A percentile compares a stretch with the other conserved stretches of the same genome.
These are phyloP conservation scores for Amyelois transitella DNA, from an alignment of 1,140 invertebrate genomes.

Conservation along the genomic window DNA sequence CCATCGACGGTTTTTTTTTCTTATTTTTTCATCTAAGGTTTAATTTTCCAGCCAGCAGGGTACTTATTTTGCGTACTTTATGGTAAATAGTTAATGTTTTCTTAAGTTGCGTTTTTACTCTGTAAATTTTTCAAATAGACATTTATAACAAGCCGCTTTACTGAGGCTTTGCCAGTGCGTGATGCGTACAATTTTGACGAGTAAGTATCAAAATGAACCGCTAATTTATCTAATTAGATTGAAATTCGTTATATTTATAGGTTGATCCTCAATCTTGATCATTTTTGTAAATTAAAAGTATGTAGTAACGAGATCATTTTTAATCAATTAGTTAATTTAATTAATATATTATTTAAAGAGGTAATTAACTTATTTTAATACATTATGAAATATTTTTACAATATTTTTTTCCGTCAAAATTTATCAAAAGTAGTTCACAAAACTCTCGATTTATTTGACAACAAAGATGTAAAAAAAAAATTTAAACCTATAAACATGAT, in stretches of 20 bases:
- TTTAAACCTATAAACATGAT: no score
- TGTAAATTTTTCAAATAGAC: not conserved
- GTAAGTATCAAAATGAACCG: conserved; percentile 5
- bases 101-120: not conserved
- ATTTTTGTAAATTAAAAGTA: not conserved
- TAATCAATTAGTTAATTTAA: no score
- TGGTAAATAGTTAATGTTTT: not conserved
- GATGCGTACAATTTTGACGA: conserved; percentile 12
- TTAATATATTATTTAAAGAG: no score
- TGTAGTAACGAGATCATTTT: not conserved
- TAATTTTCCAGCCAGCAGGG: not conserved
- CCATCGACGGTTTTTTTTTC: conserved; percentile 6
- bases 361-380: no score
- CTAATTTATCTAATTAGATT: conserved; percentile 13
- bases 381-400: no score
- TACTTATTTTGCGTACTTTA: not conserved
- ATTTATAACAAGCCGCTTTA: not conserved
- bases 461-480: no score
- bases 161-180: conserved; percentile 3
- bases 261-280: not conserved
- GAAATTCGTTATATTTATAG: not conserved
- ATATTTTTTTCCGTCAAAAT: no score
- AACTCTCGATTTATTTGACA: no score
- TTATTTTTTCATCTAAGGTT: not conserved
- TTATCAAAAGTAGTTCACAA: no score